These are phyloP conservation scores for Nephrotoma guestfalica DNA, from an alignment of 2,888 invertebrate species.

Conservation along the genomic window DNA sequence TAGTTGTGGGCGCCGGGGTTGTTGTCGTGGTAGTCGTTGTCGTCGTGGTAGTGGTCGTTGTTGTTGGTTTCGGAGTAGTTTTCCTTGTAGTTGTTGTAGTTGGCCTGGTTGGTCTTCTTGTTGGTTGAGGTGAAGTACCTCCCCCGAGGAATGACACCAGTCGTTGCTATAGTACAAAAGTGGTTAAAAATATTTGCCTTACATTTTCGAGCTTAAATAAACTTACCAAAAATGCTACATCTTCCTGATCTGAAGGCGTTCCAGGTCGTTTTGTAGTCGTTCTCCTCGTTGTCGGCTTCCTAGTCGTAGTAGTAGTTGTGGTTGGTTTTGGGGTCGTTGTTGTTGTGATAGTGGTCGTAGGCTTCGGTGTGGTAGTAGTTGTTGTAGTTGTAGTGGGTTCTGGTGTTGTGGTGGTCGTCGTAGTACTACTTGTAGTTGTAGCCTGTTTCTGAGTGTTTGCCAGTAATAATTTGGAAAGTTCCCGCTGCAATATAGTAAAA, in stretches of 20 bases:
- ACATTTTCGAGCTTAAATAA: conserved; percentile 9
- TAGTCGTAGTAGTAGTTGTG: conserved; percentile 4
- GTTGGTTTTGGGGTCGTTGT: conserved; percentile 25
- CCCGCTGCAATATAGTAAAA: neutral
- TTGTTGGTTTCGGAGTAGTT: conserved; percentile 19
- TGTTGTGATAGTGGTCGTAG: conserved; percentile 21
- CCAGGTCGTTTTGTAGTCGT: conserved; percentile 15
- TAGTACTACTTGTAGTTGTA: conserved; percentile 16
- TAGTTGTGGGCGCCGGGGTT: conserved; percentile 5
- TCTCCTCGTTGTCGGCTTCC: conserved; percentile 17
- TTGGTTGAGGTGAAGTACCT: conserved; percentile 16
- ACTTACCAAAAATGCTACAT: conserved; percentile 40
- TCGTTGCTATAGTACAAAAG: conserved; percentile 12
- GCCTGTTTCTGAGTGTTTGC: neutral
- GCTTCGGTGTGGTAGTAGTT: conserved; percentile 14
- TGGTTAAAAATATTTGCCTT: neutral
- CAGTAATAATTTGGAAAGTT: neutral
- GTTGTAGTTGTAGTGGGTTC: conserved; percentile 31
- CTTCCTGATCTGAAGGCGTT: conserved; percentile 38
- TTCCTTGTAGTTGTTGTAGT: conserved; percentile 16
- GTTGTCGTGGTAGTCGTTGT: neutral
- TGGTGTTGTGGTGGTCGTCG: conserved; percentile 26
- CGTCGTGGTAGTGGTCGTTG: conserved; percentile 13
- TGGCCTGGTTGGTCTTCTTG: conserved; percentile 18
- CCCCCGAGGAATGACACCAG: conserved; percentile 5